Percentiles rank a stretch among this genome's conserved stretches.
Evolutionary conservation across 1,140 invertebrate genomes (phyloP).

Genomic region (Philotrypesis tridentata): DNA sequence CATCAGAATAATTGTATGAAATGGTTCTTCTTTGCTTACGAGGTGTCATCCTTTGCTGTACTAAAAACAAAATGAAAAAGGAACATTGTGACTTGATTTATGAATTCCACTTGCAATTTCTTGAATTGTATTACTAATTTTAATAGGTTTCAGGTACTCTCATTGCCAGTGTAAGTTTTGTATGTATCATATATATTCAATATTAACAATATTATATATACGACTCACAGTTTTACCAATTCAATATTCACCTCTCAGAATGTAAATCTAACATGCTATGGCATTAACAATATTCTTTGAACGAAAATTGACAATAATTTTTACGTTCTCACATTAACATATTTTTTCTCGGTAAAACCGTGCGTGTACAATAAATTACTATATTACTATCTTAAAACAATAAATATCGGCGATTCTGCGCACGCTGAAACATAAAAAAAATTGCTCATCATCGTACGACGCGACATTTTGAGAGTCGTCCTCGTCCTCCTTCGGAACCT

Average conservation of each 20-base stretch:
- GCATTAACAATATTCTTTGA: too few relatives aligned
- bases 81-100: neutral
- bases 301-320: too few relatives aligned
- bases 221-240: neutral
- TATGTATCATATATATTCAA: too few relatives aligned
- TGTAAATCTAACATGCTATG: too few relatives aligned
- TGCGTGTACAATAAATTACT: neutral
- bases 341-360: neutral
- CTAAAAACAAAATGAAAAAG: neutral
- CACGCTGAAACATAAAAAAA: neutral
- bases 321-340: too few relatives aligned
- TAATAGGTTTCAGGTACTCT: neutral
- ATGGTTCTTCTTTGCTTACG: neutral
- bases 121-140: neutral
- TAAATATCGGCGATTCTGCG: neutral
- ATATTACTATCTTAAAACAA: neutral
- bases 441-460: neutral
- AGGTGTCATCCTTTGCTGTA: neutral
- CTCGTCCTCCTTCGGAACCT: neutral
- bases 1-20: neutral
- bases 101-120: neutral
- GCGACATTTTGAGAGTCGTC: neutral
- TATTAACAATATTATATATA: neutral
- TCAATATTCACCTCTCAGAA: too few relatives aligned
- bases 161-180: neutral